Conservation (phyloP, 2,888 invertebrate species). For the Rhagium mordax region DNA sequence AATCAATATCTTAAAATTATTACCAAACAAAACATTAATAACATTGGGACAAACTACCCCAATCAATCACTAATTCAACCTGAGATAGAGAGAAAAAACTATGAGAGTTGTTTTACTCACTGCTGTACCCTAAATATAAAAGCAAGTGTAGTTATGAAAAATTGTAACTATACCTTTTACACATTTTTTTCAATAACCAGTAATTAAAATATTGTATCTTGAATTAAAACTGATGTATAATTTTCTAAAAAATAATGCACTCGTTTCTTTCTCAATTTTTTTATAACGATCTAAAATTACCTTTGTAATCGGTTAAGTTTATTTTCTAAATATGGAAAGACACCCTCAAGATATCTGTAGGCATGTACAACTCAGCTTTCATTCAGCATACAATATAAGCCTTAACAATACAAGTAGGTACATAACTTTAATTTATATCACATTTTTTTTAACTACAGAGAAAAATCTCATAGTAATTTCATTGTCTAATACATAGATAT, state of each 20-base stretch:
- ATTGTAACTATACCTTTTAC: neutral
- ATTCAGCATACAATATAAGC: neutral
- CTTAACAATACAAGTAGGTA: neutral
- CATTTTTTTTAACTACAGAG: too few relatives aligned
- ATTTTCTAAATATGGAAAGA: neutral
- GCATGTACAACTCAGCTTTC: neutral
- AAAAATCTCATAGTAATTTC: conserved; percentile 21
- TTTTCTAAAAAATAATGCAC: neutral
- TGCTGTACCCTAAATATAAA: neutral
- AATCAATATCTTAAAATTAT: conserved; percentile 39
- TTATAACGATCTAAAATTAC: neutral
- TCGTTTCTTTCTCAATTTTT: too few relatives aligned
- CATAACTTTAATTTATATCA: neutral
- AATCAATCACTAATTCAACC: conserved; percentile 44
- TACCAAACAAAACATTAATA: conserved; percentile 49
- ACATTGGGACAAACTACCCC: conserved; percentile 34
- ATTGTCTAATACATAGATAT: neutral
- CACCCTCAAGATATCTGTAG: neutral
- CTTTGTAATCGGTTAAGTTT: neutral
- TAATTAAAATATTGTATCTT: neutral
- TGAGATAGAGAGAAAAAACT: conserved; percentile 41
- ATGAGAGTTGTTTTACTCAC: conserved; percentile 22
- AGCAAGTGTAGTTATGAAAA: neutral
- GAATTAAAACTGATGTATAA: neutral
- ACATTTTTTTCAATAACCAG: neutral